Base-by-base conservation (phyloP, 2,888 invertebrate genomes). In the Orthosia gracilis region DNA sequence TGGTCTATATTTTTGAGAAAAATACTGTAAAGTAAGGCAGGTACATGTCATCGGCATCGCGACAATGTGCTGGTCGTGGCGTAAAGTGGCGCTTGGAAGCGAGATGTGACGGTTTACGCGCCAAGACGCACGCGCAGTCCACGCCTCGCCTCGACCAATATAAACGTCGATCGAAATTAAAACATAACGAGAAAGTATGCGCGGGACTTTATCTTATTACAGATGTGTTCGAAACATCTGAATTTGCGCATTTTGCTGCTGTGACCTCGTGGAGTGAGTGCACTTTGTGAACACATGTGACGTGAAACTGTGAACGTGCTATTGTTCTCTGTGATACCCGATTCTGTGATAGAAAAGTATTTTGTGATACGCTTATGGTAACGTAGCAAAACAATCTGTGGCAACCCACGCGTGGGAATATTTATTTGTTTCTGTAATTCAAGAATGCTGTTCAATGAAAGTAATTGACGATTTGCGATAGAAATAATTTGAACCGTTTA, bases 141-240 rank as follows among this genome's bases (percentile, higher is more conserved):
- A 88, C 91, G 87, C 89, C 89, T 90, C 93, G 93, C 93, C 87
- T 88, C 93, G 92, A 89, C 93, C 92, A 92, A 94, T 94, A 93
- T 93, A 93, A 94, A 94, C 95, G 95, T 94, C 92, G 92, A 93
- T 93, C 89, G 90, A 93, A 92, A 91, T 92, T 92, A 91, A 93
- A 94, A 91, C 91, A 91, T 89, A 92, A 88, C 90, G 88, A 88
- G 89, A 92, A 93, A 94, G 90, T 93, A 89, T 90, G 89, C 84
- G 88, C 83, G 85, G 76, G 89, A 88, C 83, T 87, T 89, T 84
- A 81, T 85, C 85, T 87, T 83, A 85, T 83, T 81, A 78, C 79
- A 83, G 70, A 84, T 76, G 78, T 80, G 76, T 62, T 78, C 64
- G 59, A 63, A 75, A 63, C 76, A 61, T 79, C 79, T 78, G 73